Base-by-base conservation (phyloP, 1,140 invertebrate species). In the Pantala flavescens region DNA sequence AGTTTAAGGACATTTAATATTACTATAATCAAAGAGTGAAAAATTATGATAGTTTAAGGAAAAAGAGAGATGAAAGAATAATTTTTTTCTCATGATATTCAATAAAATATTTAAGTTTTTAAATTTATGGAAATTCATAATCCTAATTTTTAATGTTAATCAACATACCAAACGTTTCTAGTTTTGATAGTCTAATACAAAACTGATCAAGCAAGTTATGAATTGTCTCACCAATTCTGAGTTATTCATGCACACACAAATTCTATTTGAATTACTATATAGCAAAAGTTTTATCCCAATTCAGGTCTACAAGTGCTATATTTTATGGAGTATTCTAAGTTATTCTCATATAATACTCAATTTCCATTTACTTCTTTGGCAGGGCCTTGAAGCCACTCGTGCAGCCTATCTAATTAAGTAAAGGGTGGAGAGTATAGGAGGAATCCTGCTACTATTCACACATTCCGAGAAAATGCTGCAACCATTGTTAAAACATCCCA, bases 391-490 rank as follows among this genome's bases (percentile, higher is more conserved):
- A 63, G 49, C 49, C 49, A 63, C 49, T 63, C 49, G 49, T 63
- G 49, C 49, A 63, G 12, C 49, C 49, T 63, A 63, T 3, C 49
- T 63, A 63, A 63, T 63, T 7, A 63, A 63, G 14, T 63, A 63
- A 63, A 63, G 49, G 49, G 49, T 63, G 49, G 49, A 63, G 49
- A 63, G 49, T 21, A 63, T 63, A 63, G 49, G 49, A 63, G 49
- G 49, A 63, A 7, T 63, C 49, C 49, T 63, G 49, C 49, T 63
- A 63, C 49, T 63, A 63, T 19, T 63, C 49, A 63, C 49, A 63
- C 49, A 63, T 63, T 63, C 49, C 49, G 49, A 63, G 49, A 63
- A 63, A 63, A 63, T 63, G 49, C 49, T 63, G 49, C 49, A 63
- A 63, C 49, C 49, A 7, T 63, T 63, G n/a, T 19, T 63, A 19